phyloP scores from a whole-genome alignment of 2,797 vertebrate species.

The Psittacula derbiana region DNA sequence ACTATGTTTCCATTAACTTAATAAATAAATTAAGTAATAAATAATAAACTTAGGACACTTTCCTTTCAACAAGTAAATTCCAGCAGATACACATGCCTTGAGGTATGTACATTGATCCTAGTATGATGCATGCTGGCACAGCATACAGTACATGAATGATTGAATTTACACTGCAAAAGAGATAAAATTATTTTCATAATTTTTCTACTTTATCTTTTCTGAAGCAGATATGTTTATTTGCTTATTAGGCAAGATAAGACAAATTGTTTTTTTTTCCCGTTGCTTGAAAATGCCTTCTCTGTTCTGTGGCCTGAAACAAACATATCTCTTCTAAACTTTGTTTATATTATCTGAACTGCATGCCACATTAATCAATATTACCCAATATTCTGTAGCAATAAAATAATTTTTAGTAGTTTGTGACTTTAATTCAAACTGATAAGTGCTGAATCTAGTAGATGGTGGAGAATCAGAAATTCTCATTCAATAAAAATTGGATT shows the following conservation, averaged over 20 bases:
- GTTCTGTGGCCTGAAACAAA: neutral
- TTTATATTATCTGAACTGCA: neutral
- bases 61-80: neutral
- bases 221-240: neutral
- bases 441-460: neutral
- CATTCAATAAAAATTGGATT: neutral
- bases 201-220: neutral
- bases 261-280: neutral
- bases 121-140: neutral
- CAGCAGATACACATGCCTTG: accelerated
- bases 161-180: neutral
- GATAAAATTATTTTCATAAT: neutral
- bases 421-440: neutral
- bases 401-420: neutral
- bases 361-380: neutral
- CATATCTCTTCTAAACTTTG: neutral
- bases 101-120: neutral
- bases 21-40: neutral
- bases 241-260: neutral
- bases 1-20: neutral
- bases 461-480: neutral
- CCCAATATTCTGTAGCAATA: neutral
- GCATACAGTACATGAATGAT: neutral
- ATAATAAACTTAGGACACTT: neutral
- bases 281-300: neutral